Evolutionary conservation across 2,113 vertebrate genomes (phyloP).

Genomic region (Tautogolabrus adspersus): DNA sequence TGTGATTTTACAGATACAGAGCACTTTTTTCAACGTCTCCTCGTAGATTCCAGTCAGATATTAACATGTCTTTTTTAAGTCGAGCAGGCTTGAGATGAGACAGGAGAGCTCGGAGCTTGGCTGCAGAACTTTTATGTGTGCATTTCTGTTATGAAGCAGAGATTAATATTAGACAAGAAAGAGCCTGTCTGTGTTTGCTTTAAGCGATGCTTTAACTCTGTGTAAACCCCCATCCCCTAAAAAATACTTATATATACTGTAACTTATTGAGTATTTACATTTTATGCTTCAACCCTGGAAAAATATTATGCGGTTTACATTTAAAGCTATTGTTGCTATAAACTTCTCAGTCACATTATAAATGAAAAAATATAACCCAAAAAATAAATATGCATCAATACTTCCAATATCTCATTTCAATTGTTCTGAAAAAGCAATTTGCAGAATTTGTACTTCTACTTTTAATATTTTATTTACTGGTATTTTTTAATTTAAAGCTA

Average conservation of each 20-base stretch:
- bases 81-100: constrained; percentile 40
- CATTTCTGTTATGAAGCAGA: constrained; percentile 28
- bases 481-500: too few species aligned
- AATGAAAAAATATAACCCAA: too few species aligned
- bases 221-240: constrained; percentile 11
- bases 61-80: constrained; percentile 36
- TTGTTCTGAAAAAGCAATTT: too few species aligned
- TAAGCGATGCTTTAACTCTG: constrained; percentile 43
- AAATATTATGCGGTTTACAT: too few species aligned
- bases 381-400: too few species aligned
- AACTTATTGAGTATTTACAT: not conserved
- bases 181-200: constrained; percentile 34
- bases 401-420: too few species aligned
- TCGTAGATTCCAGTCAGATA: constrained; percentile 27
- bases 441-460: too few species aligned
- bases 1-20: constrained; percentile 46
- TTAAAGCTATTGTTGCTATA: too few species aligned
- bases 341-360: too few species aligned
- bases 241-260: not conserved
- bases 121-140: constrained; percentile 19
- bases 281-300: too few species aligned
- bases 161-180: constrained; percentile 40
- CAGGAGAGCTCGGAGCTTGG: constrained; percentile 23
- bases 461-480: too few species aligned
- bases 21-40: constrained; percentile 38